Evolutionary conservation across 2,113 vertebrate species (phyloP).

Genomic region (Hylia prasina): DNA sequence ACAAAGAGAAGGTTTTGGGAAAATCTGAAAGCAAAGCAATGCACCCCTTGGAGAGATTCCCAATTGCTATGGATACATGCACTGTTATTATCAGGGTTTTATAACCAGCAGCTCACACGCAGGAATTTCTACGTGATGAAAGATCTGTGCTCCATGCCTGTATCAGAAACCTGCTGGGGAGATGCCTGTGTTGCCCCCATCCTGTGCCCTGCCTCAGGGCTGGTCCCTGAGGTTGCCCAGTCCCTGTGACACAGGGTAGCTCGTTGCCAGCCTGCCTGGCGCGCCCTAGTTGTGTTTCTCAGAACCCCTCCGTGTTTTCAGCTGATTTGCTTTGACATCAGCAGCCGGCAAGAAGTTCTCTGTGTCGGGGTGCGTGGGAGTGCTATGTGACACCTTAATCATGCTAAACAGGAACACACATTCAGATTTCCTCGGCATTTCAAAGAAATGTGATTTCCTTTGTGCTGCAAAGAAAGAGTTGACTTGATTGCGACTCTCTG

Average conservation of each 20-base stretch:
- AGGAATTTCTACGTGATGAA: not conserved
- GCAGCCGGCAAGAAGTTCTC: constrained; percentile 59
- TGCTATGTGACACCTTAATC: constrained; percentile 69
- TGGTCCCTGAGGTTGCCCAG: not conserved
- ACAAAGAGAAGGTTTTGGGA: not conserved
- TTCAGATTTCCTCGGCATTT: constrained; percentile 52
- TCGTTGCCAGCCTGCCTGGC: not conserved
- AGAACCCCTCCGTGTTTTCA: constrained; percentile 43
- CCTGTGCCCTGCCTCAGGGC: not conserved
- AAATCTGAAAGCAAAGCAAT: not conserved
- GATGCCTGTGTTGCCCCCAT: not conserved
- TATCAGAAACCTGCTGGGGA: not conserved
- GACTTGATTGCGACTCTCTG: constrained; percentile 47
- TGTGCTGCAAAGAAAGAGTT: constrained; percentile 48
- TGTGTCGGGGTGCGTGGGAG: constrained; percentile 59
- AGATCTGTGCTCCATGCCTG: not conserved
- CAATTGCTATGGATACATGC: not conserved
- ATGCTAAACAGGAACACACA: constrained; percentile 64
- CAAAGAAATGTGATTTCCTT: constrained; percentile 67
- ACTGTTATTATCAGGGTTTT: not conserved
- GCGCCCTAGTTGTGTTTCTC: constrained; percentile 21
- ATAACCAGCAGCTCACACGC: not conserved
- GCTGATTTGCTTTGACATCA: constrained; percentile 68
- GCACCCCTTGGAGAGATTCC: not conserved
- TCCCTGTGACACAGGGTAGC: not conserved